Evolutionary conservation across 2,888 invertebrate genomes (phyloP), one percentile per base, ranked within the genome.

Genomic region (Spodoptera littoralis): DNA sequence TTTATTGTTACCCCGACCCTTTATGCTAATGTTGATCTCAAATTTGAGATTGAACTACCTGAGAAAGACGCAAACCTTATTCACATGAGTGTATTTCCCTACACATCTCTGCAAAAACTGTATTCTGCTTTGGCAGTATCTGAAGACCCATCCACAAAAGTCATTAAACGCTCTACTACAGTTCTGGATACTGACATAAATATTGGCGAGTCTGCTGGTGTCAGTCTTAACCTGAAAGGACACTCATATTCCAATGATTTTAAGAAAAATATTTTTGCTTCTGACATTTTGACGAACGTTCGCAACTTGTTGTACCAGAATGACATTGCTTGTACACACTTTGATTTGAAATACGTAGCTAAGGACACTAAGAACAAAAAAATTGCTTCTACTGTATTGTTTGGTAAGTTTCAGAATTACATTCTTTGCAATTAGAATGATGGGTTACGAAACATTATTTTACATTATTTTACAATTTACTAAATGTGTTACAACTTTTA

Each of bases 41-140:
- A 93, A 54, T 60, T 95, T 4, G 90, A 92, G 75, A 36, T 96
- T 4, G 89, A 93, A 67, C 94, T 96, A 3, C 83, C 92, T 9
- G 93, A 95, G 24, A 88, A 95, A 65, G 92, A 95, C 36, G 87
- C 90, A 11, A 95, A 92, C 44, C 70, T 96, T 6, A 82, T 95
- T 44, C 96, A 97, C 77, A 94, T 92, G 86, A 96, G 96, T 77
- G 94, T 95, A 1, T 92, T 94, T 90, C 97, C 97, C 8, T 97
- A 96, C 88, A 96, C 96, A 4, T 88, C 96, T 2, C 92, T 90
- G 71, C 94, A 95, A 77, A 94, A 96, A 76, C 94, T 96, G 66
- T 89, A 95, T 46, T 87, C 92, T 11, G 82, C 95, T 42, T 86
- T 92, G 49, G 95, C 96, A 4, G 86, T 95, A 22, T 85, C 92